A percentile compares a stretch with the other conserved stretches of the same genome.
Conservation (phyloP, 2,113 vertebrate genomes). For the Mastomys coucha region DNA sequence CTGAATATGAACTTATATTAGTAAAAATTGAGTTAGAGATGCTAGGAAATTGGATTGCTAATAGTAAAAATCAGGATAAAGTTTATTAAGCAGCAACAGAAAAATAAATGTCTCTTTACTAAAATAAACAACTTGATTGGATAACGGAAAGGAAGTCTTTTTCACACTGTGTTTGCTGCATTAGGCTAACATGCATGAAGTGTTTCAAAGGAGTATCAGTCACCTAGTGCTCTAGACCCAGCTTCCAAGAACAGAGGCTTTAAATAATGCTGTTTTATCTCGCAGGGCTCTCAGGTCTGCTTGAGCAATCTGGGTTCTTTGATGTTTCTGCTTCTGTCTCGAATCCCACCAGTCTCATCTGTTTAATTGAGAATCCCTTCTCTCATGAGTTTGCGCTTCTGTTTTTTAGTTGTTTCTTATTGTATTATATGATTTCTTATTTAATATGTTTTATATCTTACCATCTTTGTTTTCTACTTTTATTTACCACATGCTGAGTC, state of each 20-base stretch:
- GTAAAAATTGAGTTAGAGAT: neutral
- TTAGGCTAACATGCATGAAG: neutral
- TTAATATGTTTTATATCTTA: neutral
- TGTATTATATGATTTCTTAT: neutral
- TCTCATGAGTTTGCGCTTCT: neutral
- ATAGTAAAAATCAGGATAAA: neutral
- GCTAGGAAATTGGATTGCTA: neutral
- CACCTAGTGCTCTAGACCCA: neutral
- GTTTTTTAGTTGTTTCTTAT: neutral
- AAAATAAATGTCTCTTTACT: neutral
- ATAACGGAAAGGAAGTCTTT: neutral
- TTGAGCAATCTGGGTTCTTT: neutral
- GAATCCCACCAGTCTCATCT: neutral
- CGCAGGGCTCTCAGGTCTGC: neutral
- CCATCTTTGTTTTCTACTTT: neutral
- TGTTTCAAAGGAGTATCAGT: neutral
- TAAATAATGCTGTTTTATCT: neutral
- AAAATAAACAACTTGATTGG: neutral
- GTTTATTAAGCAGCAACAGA: neutral
- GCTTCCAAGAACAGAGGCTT: neutral
- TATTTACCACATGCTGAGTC: neutral
- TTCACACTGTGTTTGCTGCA: neutral
- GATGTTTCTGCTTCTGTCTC: neutral
- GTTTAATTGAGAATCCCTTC: neutral
- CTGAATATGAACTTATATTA: neutral